Base-by-base conservation (phyloP, 2,113 vertebrate genomes). In the Plotosus lineatus region DNA sequence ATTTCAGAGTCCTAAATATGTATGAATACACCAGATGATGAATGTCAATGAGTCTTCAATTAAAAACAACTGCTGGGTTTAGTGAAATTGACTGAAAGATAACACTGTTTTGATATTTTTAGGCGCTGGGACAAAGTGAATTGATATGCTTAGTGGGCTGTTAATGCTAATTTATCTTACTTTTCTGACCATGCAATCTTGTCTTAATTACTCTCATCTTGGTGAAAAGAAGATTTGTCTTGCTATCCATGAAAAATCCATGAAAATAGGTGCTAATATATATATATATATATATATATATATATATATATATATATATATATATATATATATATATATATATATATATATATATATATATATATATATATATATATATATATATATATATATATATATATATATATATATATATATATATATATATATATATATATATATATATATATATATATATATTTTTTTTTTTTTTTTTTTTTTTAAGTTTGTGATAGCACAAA, bases 61-160 rank as follows among this genome's bases (percentile, higher is more conserved):
- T 11, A 68, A 68, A 38, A 23, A 38, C 23, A 68, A n/a, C 63
- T 26, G 11, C 23, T 26, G 1, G 63, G 38, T 68, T 68, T 68
- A 42, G 21, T n/a, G 23, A 2, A 44, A 68, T 42, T 68, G 65
- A 10, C 23, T 68, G 65, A 68, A 44, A 68, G 23, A 12, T 11
- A 68, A 68, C 5, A 15, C 9, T 68, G 65, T 68, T 68, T 44
- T 68, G 65, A 68, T 68, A 42, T 44, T 44, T 65, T 44, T 65
- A 66, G 42, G 63, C 21, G 26, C 19, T 14, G 44, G 33, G 38
- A 23, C 5, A 12, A 26, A 68, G 65, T 68, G 38, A 42, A 42
- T 8, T 68, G 65, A 44, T 44, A 68, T 68, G n/a, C 23, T 44
- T 44, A 44, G 23, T n/a, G 15, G 12, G 23, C 21, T n/a, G 1